Evolutionary conservation across 2,113 vertebrate genomes (phyloP).

Genomic region (Zeus faber): DNA sequence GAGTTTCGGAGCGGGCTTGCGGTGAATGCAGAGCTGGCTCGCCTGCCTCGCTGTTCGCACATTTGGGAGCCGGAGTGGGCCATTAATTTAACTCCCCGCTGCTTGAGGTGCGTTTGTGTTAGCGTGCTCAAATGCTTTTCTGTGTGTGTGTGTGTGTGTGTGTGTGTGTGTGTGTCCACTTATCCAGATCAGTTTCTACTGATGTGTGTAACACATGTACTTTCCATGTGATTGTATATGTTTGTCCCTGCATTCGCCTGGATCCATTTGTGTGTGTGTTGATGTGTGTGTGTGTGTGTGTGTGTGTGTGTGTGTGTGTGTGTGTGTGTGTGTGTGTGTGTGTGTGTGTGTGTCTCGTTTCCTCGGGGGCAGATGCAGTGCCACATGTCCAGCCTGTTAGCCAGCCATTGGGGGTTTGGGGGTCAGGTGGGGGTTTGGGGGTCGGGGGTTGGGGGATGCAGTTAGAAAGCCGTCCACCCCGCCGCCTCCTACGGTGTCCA

Average conservation of each 20-base stretch:
- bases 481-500: constrained; percentile 48
- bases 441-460: constrained; percentile 2
- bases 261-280: background rate
- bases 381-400: constrained; percentile 68
- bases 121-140: background rate
- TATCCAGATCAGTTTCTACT: background rate
- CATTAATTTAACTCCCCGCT: background rate
- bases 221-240: constrained; percentile 7
- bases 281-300: constrained; percentile 5
- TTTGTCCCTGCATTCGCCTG: constrained; percentile 1
- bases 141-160: constrained; percentile 8
- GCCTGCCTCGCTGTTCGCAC: too few species aligned
- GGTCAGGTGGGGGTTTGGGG: background rate
- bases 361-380: constrained; percentile 59
- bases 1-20: too few species aligned
- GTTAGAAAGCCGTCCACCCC: constrained; percentile 42
- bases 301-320: constrained; percentile 14
- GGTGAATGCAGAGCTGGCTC: too few species aligned
- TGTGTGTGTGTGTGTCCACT: constrained; percentile 10
- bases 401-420: constrained; percentile 49
- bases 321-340: constrained; percentile 11
- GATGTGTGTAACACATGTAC: background rate
- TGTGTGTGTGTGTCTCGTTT: constrained; percentile 1
- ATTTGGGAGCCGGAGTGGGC: too few species aligned
- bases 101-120: background rate